Conservation (phyloP, 2,888 invertebrate genomes). For the Noctua pronuba region DNA sequence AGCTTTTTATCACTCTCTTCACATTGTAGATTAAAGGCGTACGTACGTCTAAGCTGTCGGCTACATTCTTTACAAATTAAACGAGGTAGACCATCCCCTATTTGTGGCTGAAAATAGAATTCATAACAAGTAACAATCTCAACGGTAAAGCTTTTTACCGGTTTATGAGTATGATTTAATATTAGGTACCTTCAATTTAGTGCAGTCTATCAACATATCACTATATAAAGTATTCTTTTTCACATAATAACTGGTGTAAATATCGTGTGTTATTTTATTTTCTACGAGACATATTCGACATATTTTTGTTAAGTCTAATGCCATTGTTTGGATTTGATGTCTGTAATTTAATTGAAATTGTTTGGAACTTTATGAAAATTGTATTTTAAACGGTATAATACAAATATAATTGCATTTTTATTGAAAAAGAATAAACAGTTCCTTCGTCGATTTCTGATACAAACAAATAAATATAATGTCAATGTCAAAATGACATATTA, state of each 20-base stretch:
- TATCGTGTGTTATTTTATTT: slow-evolving; percentile 80
- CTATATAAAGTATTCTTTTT: slow-evolving; percentile 81
- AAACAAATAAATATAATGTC: slow-evolving; percentile 47
- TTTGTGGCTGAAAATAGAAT: slow-evolving; percentile 74
- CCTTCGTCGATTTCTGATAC: slow-evolving; percentile 35
- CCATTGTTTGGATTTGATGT: slow-evolving; percentile 45
- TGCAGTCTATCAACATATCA: slow-evolving; percentile 83
- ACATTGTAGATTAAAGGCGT: slow-evolving; percentile 82
- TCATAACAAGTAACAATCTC: slow-evolving; percentile 12
- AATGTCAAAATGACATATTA: slow-evolving; percentile 42
- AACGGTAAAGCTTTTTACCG: neutral
- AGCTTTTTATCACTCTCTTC: slow-evolving; percentile 81
- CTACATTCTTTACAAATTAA: slow-evolving; percentile 85
- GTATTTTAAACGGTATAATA: slow-evolving; percentile 44
- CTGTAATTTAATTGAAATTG: neutral
- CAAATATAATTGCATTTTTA: slow-evolving; percentile 14
- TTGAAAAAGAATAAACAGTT: slow-evolving; percentile 10
- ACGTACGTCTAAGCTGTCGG: slow-evolving; percentile 81
- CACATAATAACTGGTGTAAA: slow-evolving; percentile 80
- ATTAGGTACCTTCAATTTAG: slow-evolving; percentile 81
- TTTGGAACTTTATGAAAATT: slow-evolving; percentile 40
- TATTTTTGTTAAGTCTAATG: slow-evolving; percentile 80
- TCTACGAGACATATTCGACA: slow-evolving; percentile 84
- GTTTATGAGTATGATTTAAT: neutral
- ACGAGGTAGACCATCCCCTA: slow-evolving; percentile 82